These are phyloP conservation scores for Rhogogaster chlorosoma DNA, from an alignment of 2,888 invertebrate species.

Conservation along the genomic window DNA sequence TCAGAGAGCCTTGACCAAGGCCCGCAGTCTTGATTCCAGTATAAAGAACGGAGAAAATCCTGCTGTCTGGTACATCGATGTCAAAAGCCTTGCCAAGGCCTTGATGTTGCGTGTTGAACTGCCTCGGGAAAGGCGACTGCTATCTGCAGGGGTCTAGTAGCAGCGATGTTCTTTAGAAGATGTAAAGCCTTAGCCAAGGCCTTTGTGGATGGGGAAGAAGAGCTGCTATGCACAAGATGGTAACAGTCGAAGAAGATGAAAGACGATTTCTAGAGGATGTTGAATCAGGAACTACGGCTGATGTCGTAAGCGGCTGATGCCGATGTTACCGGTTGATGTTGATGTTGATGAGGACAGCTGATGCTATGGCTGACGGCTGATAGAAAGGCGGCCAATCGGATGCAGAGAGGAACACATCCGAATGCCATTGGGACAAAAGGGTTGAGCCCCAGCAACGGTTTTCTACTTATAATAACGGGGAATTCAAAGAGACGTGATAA, in stretches of 20 bases:
- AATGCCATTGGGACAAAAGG: slow-evolving; percentile 77
- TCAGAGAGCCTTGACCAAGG: background rate
- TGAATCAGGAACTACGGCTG: background rate
- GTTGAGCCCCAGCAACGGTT: slow-evolving; percentile 77
- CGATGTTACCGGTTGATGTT: slow-evolving; percentile 49
- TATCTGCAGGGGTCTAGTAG: background rate
- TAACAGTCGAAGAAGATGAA: slow-evolving; percentile 20
- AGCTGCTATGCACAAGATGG: background rate
- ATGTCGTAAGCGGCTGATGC: slow-evolving; percentile 23
- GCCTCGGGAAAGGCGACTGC: slow-evolving; percentile 31
- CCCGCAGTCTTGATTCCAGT: slow-evolving; percentile 6
- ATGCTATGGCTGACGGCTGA: slow-evolving; percentile 70
- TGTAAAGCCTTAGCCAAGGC: slow-evolving; percentile 27
- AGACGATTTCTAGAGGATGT: slow-evolving; percentile 33
- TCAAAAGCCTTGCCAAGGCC: slow-evolving; percentile 20
- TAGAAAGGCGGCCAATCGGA: slow-evolving; percentile 77
- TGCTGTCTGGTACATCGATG: background rate
- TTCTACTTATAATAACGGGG: slow-evolving; percentile 78
- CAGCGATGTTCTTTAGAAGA: background rate
- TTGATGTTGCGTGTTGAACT: background rate
- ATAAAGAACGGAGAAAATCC: background rate
- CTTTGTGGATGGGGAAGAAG: background rate
- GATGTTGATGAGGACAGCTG: slow-evolving; percentile 59
- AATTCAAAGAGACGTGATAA: slow-evolving; percentile 77
- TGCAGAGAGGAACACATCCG: slow-evolving; percentile 76